phyloP scores from a whole-genome alignment of 2,113 vertebrate genomes.

The Chaetorhynchus papuensis region DNA sequence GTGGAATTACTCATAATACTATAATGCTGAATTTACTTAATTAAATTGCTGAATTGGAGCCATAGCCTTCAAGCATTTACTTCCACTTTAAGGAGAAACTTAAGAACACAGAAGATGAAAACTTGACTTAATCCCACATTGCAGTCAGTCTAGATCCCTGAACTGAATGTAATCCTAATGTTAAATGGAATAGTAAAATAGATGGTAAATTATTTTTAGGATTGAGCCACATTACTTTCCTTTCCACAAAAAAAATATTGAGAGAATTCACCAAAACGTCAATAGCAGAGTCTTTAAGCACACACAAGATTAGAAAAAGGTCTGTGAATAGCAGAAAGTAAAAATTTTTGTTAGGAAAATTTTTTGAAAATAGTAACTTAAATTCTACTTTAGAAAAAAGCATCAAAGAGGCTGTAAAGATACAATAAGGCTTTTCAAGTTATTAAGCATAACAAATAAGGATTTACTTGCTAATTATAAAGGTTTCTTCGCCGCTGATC shows the following conservation, averaged over 20 bases:
- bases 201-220: background rate
- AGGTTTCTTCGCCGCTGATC: constrained; percentile 91
- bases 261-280: background rate
- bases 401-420: background rate
- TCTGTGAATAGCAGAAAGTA: background rate
- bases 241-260: background rate
- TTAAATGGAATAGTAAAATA: background rate
- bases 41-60: background rate
- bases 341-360: background rate
- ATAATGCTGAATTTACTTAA: background rate
- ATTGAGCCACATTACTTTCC: background rate
- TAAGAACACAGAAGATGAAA: background rate
- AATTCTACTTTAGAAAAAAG: background rate
- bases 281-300: background rate
- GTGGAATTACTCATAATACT: background rate
- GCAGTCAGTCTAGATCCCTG: background rate
- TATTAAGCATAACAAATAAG: background rate
- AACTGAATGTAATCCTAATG: background rate
- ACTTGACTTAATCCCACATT: background rate
- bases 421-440: background rate
- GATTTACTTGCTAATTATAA: constrained; percentile 90
- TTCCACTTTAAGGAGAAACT: background rate
- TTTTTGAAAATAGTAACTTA: background rate
- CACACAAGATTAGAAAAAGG: background rate
- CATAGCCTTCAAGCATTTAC: background rate